Evolutionary conservation across 2,797 vertebrate genomes (phyloP).

Genomic region (Triplophysa bombifrons): DNA sequence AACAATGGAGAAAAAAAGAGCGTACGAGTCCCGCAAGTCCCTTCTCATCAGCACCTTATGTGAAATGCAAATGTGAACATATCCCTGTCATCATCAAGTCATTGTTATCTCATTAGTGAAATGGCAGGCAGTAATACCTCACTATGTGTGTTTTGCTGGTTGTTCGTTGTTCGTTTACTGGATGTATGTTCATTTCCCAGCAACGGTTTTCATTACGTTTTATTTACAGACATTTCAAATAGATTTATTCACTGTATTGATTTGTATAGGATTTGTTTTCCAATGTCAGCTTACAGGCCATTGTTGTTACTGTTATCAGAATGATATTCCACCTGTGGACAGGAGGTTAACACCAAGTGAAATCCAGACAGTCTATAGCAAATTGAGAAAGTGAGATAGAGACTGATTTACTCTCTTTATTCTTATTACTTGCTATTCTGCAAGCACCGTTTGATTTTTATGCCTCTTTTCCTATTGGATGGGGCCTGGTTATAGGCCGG

Average conservation of each 20-base stretch:
- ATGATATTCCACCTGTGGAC: not conserved
- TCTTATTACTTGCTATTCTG: not conserved
- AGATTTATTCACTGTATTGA: constrained; percentile 3
- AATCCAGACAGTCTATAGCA: not conserved
- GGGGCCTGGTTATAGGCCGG: constrained; percentile 69
- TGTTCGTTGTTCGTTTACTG: constrained; percentile 20
- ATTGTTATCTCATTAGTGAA: constrained; percentile 34
- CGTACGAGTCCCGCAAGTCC: constrained; percentile 35
- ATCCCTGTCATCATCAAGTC: constrained; percentile 26
- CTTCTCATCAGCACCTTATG: constrained; percentile 43
- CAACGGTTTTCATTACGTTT: constrained; percentile 16
- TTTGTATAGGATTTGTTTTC: constrained; percentile 17
- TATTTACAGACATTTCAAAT: constrained; percentile 8
- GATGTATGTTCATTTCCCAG: constrained; percentile 25
- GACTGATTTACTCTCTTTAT: not conserved
- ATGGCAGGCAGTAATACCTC: constrained; percentile 40
- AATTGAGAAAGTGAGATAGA: not conserved
- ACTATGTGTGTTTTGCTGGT: constrained; percentile 30
- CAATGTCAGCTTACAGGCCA: not conserved
- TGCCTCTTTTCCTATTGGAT: constrained; percentile 58
- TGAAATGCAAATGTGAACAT: constrained; percentile 49
- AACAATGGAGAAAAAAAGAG: constrained; percentile 48
- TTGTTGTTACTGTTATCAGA: constrained; percentile 1
- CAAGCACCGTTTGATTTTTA: not conserved
- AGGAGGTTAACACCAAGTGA: not conserved